Percentiles rank a stretch among this genome's conserved stretches.
These are phyloP conservation scores for Hyppa rectilinea DNA, from an alignment of 2,888 invertebrate genomes.

Conservation along the genomic window DNA sequence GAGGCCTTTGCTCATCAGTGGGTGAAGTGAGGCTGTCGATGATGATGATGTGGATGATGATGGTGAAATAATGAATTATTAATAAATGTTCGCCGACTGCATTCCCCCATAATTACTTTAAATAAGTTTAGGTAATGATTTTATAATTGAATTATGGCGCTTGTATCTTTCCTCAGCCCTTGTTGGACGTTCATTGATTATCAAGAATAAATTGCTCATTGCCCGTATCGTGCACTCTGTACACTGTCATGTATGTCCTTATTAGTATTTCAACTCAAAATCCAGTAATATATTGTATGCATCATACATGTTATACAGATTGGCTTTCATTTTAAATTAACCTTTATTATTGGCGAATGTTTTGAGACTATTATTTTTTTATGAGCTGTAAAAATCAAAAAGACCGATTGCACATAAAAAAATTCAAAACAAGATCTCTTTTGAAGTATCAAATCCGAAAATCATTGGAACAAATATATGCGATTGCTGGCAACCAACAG, in stretches of 20 bases:
- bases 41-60: too few species aligned
- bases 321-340: slow-evolving; percentile 27
- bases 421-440: neutral
- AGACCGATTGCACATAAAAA: too few species aligned
- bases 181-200: slow-evolving; percentile 47
- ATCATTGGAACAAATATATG: neutral
- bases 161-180: slow-evolving; percentile 38
- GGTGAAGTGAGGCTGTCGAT: too few species aligned
- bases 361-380: slow-evolving; percentile 32
- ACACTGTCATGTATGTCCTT: slow-evolving; percentile 60
- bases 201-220: slow-evolving; percentile 65
- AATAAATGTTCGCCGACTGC: slow-evolving; percentile 10
- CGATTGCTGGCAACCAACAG: neutral
- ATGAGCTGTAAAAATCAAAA: neutral
- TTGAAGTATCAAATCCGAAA: neutral
- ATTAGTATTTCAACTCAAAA: slow-evolving; percentile 52
- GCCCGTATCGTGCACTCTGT: slow-evolving; percentile 67
- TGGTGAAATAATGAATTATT: slow-evolving; percentile 12
- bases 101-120: slow-evolving; percentile 9
- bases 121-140: slow-evolving; percentile 14
- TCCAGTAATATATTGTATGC: slow-evolving; percentile 43
- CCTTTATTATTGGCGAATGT: slow-evolving; percentile 33
- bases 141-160: slow-evolving; percentile 54
- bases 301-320: slow-evolving; percentile 40
- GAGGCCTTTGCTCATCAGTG: too few species aligned